Base-by-base conservation (phyloP, 2,888 invertebrate genomes). In the Scaptomyza cyrtandrae region DNA sequence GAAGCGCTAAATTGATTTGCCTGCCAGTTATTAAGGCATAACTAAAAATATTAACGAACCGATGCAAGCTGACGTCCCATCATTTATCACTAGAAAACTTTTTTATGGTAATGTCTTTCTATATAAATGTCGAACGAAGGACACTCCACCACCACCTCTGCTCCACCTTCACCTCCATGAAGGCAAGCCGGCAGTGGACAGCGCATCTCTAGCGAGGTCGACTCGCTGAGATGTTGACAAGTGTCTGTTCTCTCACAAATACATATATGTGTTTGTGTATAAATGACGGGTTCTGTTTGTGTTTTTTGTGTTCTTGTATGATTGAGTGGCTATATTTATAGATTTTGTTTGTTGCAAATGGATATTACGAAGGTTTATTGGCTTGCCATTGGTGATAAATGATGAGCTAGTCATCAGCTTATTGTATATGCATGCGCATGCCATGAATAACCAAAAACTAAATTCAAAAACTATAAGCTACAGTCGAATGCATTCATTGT, bases 1-100 rank as follows among this genome's bases (percentile, higher is more conserved):
- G 83, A 72, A 76, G 87, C 85, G 87, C 81, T 67, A 83, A 83
- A 83, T 83, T 83, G 83, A 83, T 83, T 83, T 75, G 85, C 68
- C 77, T 69, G 84, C 74, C 82, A 62, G 80, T 78, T 78, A 82
- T 82, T 80, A 81, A 75, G 77, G 85, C 85, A 84, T 75, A 79
- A 84, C 85, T 84, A 81, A 81, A 84, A 84, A 77, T 84, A 86
- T 83, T 84, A 86, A 84, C 76, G 75, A 84, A 63, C 70, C 75
- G 54, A 52, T 54, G 65, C 68, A 56, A 71, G 67, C 65, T 79
- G 85, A 79, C 82, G 67, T 66, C 37, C 55, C 77, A 81, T 86
- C 87, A 86, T 83, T 86, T 83, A 86, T 86, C 83, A 86, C 85
- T 75, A 53, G 41, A 68, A 60, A 74, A 52, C 61, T 74, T 59